Evolutionary conservation across 2,888 invertebrate genomes (phyloP), one percentile per base, ranked within the genome.

Genomic region (Euzophera pinguis): DNA sequence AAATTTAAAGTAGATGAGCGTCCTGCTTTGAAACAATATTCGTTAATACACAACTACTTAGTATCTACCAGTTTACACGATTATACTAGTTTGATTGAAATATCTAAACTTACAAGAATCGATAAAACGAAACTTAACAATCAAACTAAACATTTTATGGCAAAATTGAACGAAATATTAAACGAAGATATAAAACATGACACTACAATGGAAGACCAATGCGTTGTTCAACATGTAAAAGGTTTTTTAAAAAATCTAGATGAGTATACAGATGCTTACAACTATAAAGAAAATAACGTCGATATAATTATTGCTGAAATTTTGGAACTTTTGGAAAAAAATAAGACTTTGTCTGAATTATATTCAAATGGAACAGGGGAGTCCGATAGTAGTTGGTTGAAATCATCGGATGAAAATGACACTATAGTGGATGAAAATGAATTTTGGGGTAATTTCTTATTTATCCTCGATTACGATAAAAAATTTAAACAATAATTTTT

Each of bases 41-140:
- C 72, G 1, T 58, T 60, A 32, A 68, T 81, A 43, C 76, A 81
- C 59, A 74, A 80, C 42, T 75, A 71, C 55, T 78, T 84, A 38
- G 59, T 70, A 2, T 68, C 73, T 16, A 60, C 75, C 34, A 73
- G 76, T 10, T 57, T 71, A 27, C 65, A 69, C 61, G 73, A 79
- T 56, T 67, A 75, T 50, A 57, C 70, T 9, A 70, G 58, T 53
- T 60, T 81, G 38, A 72, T 71, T 47, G 57, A 72, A 67, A 70
- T 85, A 47, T 59, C 60, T 7, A 67, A 58, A 57, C 53, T 76
- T 38, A 69, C 73, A 1, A 73, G 64, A 70, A 67, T 63, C 32
- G 56, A 65, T 56, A 67, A 63, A 52, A 61, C 55, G 62, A 64
- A 63, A 60, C 71, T 71, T 56, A 67, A 63, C 34, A 75, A 69